Conservation (phyloP, 2,888 invertebrate species). For the Caenorhabditis japonica region DNA sequence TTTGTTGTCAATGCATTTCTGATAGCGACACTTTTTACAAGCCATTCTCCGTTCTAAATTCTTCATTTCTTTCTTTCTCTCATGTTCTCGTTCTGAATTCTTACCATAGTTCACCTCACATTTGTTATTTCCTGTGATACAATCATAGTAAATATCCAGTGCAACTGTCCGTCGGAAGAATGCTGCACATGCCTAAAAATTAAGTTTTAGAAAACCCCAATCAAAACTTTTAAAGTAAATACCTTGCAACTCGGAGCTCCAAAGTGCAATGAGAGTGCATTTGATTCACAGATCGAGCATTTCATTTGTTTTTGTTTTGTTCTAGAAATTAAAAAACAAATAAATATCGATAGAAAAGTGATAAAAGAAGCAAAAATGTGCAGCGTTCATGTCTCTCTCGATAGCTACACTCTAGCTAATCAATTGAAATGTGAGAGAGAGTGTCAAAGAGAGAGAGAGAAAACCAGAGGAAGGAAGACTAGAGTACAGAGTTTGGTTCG, state of each 20-base stretch:
- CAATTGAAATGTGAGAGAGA: slow-evolving; percentile 36
- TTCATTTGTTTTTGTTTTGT: slow-evolving; percentile 21
- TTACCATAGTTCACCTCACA: slow-evolving; percentile 48
- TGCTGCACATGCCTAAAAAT: slow-evolving; percentile 50
- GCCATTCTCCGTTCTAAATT: slow-evolving; percentile 50
- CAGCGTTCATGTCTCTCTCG: not conserved
- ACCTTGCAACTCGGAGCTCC: slow-evolving; percentile 52
- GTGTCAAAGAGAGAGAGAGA: slow-evolving; percentile 3
- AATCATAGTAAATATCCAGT: slow-evolving; percentile 42
- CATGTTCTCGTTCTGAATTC: not conserved
- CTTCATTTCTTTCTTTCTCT: not conserved
- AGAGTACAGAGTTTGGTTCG: slow-evolving; percentile 14
- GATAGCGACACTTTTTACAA: slow-evolving; percentile 46
- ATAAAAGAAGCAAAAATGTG: not conserved
- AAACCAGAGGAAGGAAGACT: slow-evolving; percentile 12
- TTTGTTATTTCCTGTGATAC: slow-evolving; percentile 31
- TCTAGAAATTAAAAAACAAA: not conserved
- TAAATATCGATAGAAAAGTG: not conserved
- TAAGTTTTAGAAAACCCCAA: not conserved
- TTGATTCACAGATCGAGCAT: slow-evolving; percentile 44
- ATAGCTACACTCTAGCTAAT: slow-evolving; percentile 46
- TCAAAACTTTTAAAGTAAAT: not conserved
- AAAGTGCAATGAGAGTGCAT: slow-evolving; percentile 42
- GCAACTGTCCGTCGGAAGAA: slow-evolving; percentile 52
- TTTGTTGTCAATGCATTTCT: slow-evolving; percentile 46